phyloP scores from a whole-genome alignment of 2,888 invertebrate genomes.

The Synergus laeviventris region DNA sequence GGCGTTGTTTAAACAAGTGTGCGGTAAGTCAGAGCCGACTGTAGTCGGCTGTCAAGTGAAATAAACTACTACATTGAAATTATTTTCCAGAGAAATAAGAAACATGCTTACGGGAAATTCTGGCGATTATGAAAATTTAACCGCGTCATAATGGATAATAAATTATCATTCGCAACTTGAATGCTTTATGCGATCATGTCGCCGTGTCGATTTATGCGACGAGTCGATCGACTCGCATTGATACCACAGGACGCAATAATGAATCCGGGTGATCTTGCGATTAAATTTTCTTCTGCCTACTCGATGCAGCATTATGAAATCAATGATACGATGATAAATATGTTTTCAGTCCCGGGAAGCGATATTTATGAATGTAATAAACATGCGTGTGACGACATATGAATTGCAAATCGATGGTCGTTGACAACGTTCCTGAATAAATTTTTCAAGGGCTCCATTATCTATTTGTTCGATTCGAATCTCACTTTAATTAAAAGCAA shows the following conservation, averaged over 20 bases:
- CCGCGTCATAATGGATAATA: constrained; percentile 22
- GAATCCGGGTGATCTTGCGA: constrained; percentile 53
- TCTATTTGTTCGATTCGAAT: constrained; percentile 25
- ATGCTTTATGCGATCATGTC: constrained; percentile 26
- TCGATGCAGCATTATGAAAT: constrained; percentile 58
- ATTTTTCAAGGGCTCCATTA: constrained; percentile 48
- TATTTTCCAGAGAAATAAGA: not conserved
- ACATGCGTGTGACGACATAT: constrained; percentile 60
- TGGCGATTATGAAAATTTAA: constrained; percentile 31
- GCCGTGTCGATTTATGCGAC: constrained; percentile 51
- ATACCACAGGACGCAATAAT: constrained; percentile 47
- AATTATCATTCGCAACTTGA: constrained; percentile 27
- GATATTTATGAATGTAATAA: constrained; percentile 67
- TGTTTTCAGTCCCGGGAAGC: constrained; percentile 54
- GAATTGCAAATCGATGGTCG: constrained; percentile 65
- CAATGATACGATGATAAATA: constrained; percentile 62
- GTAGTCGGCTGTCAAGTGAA: not conserved
- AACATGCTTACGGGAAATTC: not conserved
- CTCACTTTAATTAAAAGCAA: constrained; percentile 37
- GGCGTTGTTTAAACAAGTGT: too few species aligned
- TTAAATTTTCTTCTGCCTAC: constrained; percentile 50
- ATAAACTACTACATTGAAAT: not conserved
- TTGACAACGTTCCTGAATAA: constrained; percentile 57
- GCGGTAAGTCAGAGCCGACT: not conserved
- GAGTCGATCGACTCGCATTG: constrained; percentile 46